A percentile compares a stretch with the other conserved stretches of the same genome.
phyloP scores from a whole-genome alignment of 1,140 invertebrate species.

The Bathynomus jamesi region DNA sequence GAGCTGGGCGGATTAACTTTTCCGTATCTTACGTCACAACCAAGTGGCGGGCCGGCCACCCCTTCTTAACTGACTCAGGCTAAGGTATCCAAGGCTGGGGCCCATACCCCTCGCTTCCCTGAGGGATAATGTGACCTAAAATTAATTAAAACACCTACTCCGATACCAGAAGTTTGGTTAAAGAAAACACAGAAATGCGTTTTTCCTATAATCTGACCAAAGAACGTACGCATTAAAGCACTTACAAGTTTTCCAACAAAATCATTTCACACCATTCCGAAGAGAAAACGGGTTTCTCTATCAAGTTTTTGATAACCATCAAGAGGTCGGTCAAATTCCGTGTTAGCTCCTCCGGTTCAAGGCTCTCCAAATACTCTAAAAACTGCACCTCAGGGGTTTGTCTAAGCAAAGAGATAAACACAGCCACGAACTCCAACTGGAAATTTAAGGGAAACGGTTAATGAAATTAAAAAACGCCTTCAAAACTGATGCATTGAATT shows the following conservation, averaged over 20 bases:
- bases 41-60: too few species aligned
- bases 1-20: too few species aligned
- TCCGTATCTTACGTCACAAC: too few species aligned
- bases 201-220: neutral
- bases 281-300: conserved; percentile 68
- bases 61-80: too few species aligned
- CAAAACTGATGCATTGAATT: too few species aligned
- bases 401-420: conserved; percentile 77
- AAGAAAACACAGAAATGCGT: too few species aligned
- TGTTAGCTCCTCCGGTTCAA: conserved; percentile 39
- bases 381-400: conserved; percentile 80
- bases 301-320: conserved; percentile 75
- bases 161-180: too few species aligned
- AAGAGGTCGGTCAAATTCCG: conserved; percentile 84
- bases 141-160: too few species aligned
- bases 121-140: too few species aligned
- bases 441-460: conserved; percentile 38
- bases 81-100: too few species aligned
- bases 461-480: too few species aligned
- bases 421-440: conserved; percentile 69
- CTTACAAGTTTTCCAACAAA: conserved; percentile 74
- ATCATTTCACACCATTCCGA: conserved; percentile 93
- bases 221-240: neutral
- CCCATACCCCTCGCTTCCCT: too few species aligned
- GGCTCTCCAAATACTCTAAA: conserved; percentile 20